Conservation (phyloP, 2,888 invertebrate genomes). For the Epinotia brunnichana region DNA sequence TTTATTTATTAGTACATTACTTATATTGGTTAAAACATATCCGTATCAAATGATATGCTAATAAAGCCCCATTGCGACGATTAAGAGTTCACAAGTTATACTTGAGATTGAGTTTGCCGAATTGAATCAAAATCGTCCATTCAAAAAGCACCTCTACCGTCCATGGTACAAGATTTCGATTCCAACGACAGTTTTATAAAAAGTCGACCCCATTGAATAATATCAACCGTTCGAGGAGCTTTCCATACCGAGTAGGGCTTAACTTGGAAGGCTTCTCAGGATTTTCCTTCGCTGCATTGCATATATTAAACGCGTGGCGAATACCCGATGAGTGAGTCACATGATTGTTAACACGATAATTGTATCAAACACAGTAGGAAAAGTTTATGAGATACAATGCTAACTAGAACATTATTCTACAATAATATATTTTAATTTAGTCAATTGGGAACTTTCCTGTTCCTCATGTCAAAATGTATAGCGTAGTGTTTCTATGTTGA, state of each 20-base stretch:
- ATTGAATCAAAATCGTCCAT: no score
- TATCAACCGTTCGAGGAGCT: constrained; percentile 13
- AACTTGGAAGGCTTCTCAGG: constrained; percentile 28
- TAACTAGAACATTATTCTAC: not conserved
- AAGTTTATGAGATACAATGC: not conserved
- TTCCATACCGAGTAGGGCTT: constrained; percentile 23
- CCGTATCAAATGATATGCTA: not conserved
- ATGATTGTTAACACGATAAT: constrained; percentile 18
- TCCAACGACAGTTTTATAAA: no score
- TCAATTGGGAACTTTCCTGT: no score
- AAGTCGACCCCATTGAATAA: no score
- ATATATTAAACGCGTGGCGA: constrained; percentile 15
- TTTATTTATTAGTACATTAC: no score
- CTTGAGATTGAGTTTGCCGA: no score
- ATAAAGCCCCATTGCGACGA: not conserved
- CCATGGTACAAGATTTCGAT: no score
- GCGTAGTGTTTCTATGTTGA: no score
- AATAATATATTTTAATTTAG: no score
- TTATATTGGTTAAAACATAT: not conserved
- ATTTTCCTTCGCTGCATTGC: constrained; percentile 32
- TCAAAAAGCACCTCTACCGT: no score
- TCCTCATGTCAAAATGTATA: no score
- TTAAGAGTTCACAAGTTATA: constrained; percentile 5
- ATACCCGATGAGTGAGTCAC: constrained; percentile 26
- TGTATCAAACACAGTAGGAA: constrained; percentile 27